Conservation (phyloP, 2,113 vertebrate species). For the Capreolus pygargus region DNA sequence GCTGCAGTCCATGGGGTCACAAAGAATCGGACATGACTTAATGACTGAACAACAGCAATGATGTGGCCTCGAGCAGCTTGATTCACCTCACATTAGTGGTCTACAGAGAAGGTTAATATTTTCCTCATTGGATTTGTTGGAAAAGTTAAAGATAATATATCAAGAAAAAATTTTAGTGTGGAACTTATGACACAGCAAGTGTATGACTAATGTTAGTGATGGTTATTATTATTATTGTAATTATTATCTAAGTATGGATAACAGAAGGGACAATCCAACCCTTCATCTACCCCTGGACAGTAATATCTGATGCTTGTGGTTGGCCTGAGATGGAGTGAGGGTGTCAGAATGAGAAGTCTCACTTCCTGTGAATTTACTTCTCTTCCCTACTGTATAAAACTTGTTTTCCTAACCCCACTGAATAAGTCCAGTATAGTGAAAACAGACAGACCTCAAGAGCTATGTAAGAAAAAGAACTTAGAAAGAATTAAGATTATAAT, state of each 20-base stretch:
- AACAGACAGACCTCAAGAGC: neutral
- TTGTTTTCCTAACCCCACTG: neutral
- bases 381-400: neutral
- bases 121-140: neutral
- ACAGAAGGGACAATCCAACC: neutral
- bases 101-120: neutral
- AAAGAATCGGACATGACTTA: neutral
- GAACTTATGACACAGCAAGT: neutral
- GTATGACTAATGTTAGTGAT: neutral
- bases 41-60: neutral
- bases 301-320: neutral
- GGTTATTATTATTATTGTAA: neutral
- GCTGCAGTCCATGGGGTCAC: neutral
- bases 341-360: neutral
- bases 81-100: neutral
- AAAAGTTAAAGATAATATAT: neutral
- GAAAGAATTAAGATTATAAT: constrained; percentile 16
- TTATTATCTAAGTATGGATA: neutral
- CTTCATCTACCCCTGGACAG: neutral
- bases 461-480: neutral
- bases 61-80: neutral
- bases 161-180: neutral
- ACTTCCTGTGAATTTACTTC: neutral
- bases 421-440: neutral
- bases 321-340: neutral